A percentile compares a stretch with the other conserved stretches of the same genome.
phyloP scores from a whole-genome alignment of 2,888 invertebrate species.

The Unio pictorum region DNA sequence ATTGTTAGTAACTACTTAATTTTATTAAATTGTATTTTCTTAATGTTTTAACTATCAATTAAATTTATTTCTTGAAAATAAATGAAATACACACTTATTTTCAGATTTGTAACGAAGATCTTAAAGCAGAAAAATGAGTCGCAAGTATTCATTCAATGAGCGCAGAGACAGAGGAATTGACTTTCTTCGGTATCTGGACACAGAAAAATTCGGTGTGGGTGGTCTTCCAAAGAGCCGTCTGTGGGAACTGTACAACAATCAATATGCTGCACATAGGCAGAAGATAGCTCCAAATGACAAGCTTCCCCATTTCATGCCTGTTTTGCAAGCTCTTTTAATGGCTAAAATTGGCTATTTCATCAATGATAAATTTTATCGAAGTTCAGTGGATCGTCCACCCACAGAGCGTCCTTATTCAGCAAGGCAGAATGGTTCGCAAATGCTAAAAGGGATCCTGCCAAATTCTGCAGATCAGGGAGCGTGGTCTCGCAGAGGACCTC shows the following conservation, averaged over 20 bases:
- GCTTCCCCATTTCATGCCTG: slow-evolving; percentile 17
- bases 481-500: too few species aligned
- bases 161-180: slow-evolving; percentile 17
- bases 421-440: slow-evolving; percentile 1
- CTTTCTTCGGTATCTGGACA: slow-evolving; percentile 32
- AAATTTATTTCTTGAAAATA: too few species aligned
- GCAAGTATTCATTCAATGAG: too few species aligned
- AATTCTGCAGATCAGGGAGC: too few species aligned
- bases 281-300: slow-evolving; percentile 29
- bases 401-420: not conserved
- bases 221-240: slow-evolving; percentile 25
- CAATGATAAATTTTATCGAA: slow-evolving; percentile 4
- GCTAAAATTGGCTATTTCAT: slow-evolving; percentile 15
- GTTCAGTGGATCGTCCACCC: slow-evolving; percentile 1
- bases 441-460: not conserved
- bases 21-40: too few species aligned
- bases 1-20: too few species aligned
- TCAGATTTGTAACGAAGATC: too few species aligned
- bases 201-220: slow-evolving; percentile 28
- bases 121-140: too few species aligned
- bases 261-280: slow-evolving; percentile 29
- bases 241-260: slow-evolving; percentile 22
- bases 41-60: too few species aligned
- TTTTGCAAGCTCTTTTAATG: slow-evolving; percentile 17
- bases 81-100: too few species aligned